Evolutionary conservation across 2,888 invertebrate species (phyloP), one percentile per base, ranked within the genome.

Genomic region (Tineola bisselliella): DNA sequence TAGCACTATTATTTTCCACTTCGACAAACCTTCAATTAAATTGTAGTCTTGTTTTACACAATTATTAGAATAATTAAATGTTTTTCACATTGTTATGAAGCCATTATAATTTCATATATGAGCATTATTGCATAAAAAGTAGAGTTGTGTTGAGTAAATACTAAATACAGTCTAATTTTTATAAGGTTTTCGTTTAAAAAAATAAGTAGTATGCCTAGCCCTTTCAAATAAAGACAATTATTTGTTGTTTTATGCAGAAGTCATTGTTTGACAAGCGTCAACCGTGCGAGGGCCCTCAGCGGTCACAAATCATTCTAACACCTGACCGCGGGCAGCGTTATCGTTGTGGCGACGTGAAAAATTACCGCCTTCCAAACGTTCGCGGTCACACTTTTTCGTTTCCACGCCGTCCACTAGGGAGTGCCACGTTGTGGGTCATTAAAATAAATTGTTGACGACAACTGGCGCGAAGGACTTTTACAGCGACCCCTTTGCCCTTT

Each of bases 231-330:
- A 56, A 56, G 19, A 15, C 56, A 56, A 48, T 48, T 15, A 18
- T 48, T 18, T n/a, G 10, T 13, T 5, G 15, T 19, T 15, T 17
- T 18, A 13, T 56, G 19, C 25, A 18, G 56, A 19, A 63, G 67
- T 65, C 67, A 68, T 65, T 67, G 71, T 71, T 75, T 73, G 73
- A 72, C 74, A 74, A 74, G 66, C 70, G 69, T 70, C 67, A 72
- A 68, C 68, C 65, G 69, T 64, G 66, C 67, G 62, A 57, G 54
- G n/a, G 57, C 52, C 61, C 61, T 68, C 68, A 68, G 67, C 64
- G 71, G 70, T 66, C 70, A 86, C 86, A 84, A 87, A 86, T 87
- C 84, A 86, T 82, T 83, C 76, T 74, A 79, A 79, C 86, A 83
- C 87, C 84, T 84, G 81, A 81, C 79, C 81, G 69, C 69, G 44